These are phyloP conservation scores for Gymnobelideus leadbeateri DNA, from an alignment of 2,113 vertebrate genomes.

Conservation along the genomic window DNA sequence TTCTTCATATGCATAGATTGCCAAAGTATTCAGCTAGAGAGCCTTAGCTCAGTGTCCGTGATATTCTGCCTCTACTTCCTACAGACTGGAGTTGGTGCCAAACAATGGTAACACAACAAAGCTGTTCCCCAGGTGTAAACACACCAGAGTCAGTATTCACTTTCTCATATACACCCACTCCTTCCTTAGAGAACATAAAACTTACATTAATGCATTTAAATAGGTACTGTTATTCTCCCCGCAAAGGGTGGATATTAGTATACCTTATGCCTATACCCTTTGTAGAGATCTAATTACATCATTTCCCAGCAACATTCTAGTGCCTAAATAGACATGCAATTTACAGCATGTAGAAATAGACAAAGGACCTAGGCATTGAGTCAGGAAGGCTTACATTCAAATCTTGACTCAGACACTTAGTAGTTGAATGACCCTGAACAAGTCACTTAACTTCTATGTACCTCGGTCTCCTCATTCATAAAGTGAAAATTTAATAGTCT, in stretches of 20 bases:
- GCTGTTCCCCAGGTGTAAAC: neutral
- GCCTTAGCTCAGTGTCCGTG: neutral
- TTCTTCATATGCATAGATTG: neutral
- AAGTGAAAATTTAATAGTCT: neutral
- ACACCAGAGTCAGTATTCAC: neutral
- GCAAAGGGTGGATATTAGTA: neutral
- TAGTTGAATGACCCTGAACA: neutral
- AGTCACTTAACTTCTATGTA: neutral
- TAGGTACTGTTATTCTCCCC: neutral
- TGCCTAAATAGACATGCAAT: neutral
- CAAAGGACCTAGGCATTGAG: neutral
- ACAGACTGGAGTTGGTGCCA: neutral
- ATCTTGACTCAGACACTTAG: neutral
- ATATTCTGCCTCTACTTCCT: neutral
- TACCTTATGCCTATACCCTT: neutral
- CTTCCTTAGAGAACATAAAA: neutral
- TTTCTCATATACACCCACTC: neutral
- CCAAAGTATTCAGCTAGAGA: neutral
- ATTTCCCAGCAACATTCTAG: neutral
- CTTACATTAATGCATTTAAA: neutral
- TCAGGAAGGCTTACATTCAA: neutral
- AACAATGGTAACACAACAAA: neutral
- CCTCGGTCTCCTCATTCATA: neutral
- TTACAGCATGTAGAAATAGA: neutral
- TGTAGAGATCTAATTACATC: neutral